These are phyloP conservation scores for Phylloscopus whistleri DNA, from an alignment of 2,113 vertebrate species.

Conservation along the genomic window DNA sequence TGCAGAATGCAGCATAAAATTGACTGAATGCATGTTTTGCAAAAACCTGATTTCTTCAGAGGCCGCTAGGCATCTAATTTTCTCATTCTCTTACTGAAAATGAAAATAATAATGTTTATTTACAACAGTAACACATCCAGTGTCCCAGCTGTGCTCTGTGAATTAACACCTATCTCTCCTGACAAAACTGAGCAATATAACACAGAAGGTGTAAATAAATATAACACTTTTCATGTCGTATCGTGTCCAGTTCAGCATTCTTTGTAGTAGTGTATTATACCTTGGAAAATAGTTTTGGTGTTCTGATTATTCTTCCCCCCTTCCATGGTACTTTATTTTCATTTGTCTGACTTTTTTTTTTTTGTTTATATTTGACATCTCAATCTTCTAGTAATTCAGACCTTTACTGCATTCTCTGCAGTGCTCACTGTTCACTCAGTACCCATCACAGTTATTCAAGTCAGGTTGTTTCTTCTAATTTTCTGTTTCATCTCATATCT, in stretches of 20 bases:
- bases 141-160: not conserved
- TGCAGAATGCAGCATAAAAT: not conserved
- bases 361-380: not conserved
- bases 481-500: not conserved
- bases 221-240: not conserved
- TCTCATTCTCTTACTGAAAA: not conserved
- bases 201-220: constrained; percentile 15
- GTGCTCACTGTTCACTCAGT: not conserved
- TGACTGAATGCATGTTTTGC: not conserved
- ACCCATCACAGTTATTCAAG: not conserved
- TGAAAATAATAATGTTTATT: not conserved
- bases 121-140: not conserved
- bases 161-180: constrained; percentile 23
- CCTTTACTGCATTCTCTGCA: not conserved
- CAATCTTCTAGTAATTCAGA: not conserved
- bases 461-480: not conserved
- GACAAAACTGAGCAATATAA: not conserved
- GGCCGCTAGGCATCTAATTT: not conserved
- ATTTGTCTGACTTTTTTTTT: not conserved
- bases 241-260: not conserved
- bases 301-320: not conserved
- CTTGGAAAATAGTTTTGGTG: not conserved
- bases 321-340: not conserved
- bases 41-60: not conserved
- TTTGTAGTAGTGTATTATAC: not conserved